Conservation (phyloP, 2,113 vertebrate genomes). For the Oryzias woworae region DNA sequence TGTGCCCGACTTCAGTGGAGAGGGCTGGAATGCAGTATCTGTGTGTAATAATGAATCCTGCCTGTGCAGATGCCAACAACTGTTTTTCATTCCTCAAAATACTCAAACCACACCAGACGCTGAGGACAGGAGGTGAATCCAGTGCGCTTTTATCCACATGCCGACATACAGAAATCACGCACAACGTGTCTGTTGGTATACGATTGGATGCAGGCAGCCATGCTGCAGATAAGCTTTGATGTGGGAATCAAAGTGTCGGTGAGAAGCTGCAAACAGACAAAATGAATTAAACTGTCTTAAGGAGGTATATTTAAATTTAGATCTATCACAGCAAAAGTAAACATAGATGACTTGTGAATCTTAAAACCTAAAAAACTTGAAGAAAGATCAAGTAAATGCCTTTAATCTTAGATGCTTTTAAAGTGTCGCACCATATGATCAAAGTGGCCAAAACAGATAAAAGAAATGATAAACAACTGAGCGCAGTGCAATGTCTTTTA, state of each 20-base stretch:
- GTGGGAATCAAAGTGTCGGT: constrained; percentile 46
- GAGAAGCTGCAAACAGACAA: constrained; percentile 37
- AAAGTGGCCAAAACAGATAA: constrained; percentile 9
- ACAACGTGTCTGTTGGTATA: constrained; percentile 32
- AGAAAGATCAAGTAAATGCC: constrained; percentile 6
- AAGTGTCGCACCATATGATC: background rate
- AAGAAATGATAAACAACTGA: background rate
- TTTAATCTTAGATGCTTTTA: constrained; percentile 6
- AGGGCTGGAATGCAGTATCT: constrained; percentile 3
- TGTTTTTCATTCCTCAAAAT: constrained; percentile 4
- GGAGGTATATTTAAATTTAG: constrained; percentile 12
- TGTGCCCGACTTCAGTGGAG: constrained; percentile 1
- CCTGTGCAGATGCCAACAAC: constrained; percentile 6
- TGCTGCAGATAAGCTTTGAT: constrained; percentile 43
- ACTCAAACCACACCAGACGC: constrained; percentile 1
- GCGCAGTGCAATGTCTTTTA: background rate
- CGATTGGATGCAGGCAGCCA: constrained; percentile 42
- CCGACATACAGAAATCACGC: constrained; percentile 1
- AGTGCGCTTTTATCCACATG: background rate
- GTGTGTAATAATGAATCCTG: constrained; percentile 26
- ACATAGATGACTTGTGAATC: constrained; percentile 4
- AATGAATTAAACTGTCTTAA: constrained; percentile 45
- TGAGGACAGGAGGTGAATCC: background rate
- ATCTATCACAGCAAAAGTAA: constrained; percentile 11
- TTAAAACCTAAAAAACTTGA: background rate